Evolutionary conservation across 2,888 invertebrate species (phyloP), one percentile per base, ranked within the genome.

Genomic region (Hesperia comma): DNA sequence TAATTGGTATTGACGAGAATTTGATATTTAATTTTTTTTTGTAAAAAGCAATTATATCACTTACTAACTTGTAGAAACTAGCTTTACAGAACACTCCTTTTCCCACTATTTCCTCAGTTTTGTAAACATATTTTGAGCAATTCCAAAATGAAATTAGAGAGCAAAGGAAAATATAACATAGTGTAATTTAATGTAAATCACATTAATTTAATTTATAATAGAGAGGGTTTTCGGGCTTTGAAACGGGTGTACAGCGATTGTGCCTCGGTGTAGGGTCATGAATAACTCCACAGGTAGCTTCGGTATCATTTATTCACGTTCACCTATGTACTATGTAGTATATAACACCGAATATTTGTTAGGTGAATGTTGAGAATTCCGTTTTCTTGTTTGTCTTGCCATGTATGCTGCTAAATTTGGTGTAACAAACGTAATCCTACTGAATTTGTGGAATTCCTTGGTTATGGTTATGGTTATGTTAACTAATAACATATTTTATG

Each of bases 281-380:
- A 58, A 46, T 49, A 60, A 60, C 40, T 32, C 19, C 49, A 60
- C 61, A 51, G 51, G 61, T 51, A 51, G 61, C 33, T 60, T 49
- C 26, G 33, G 6, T 12, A 62, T 62, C 32, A 62, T 32, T 62
- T 54, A 62, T 62, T 54, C 54, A 40, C 7, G 32, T n/a, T 37
- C 32, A 8, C n/a, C 17, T 43, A 49, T 19, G 17, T 17, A 19
- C 17, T 49, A 26, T 26, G 26, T 26, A 26, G 43, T 61, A 40
- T 21, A 54, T 19, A 51, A 33, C 61, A 41, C 54, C 14, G 53
- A 54, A 61, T 61, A 54, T 62, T 41, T 54, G 54, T 62, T 62
- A 41, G 26, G 26, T 54, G 26, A 54, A 41, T 15, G 61, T 19
- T 15, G 61, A 54, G 54, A 54, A 61, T 61, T 61, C 21, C 21